Conservation (phyloP, 1,140 invertebrate genomes). For the Arion vulgaris region DNA sequence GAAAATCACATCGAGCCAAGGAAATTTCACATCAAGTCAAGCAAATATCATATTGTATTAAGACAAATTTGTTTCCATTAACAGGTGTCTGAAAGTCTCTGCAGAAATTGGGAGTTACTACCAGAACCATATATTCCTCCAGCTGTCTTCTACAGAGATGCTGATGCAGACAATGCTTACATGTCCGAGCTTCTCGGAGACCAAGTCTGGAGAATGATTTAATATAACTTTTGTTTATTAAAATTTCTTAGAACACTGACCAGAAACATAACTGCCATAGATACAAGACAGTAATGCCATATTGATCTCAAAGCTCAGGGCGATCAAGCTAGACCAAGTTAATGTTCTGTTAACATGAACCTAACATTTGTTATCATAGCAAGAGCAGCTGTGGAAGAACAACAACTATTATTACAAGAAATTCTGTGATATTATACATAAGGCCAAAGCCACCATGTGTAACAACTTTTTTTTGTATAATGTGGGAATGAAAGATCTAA, state of each 20-base stretch:
- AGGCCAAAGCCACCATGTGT: background rate
- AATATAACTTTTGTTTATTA: slow-evolving; percentile 10
- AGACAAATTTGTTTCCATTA: slow-evolving; percentile 36
- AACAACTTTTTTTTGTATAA: background rate
- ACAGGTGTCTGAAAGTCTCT: slow-evolving; percentile 65
- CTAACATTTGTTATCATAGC: background rate
- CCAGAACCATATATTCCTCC: slow-evolving; percentile 60
- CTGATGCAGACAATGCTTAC: slow-evolving; percentile 68
- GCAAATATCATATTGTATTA: no score
- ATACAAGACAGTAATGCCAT: background rate
- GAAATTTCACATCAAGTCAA: no score
- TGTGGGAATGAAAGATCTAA: background rate
- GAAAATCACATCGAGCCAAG: no score
- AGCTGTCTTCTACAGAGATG: slow-evolving; percentile 62
- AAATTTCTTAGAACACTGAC: background rate
- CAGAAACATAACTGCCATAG: background rate
- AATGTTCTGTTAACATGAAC: background rate
- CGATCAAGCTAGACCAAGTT: background rate
- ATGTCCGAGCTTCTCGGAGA: slow-evolving; percentile 61
- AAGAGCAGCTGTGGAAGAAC: background rate
- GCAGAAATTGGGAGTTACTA: slow-evolving; percentile 59
- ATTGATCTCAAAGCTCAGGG: background rate
- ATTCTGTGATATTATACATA: background rate
- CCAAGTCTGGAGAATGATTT: slow-evolving; percentile 42
- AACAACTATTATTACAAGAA: no score